phyloP scores from a whole-genome alignment of 2,797 vertebrate species.

The Cottoperca gobio region DNA sequence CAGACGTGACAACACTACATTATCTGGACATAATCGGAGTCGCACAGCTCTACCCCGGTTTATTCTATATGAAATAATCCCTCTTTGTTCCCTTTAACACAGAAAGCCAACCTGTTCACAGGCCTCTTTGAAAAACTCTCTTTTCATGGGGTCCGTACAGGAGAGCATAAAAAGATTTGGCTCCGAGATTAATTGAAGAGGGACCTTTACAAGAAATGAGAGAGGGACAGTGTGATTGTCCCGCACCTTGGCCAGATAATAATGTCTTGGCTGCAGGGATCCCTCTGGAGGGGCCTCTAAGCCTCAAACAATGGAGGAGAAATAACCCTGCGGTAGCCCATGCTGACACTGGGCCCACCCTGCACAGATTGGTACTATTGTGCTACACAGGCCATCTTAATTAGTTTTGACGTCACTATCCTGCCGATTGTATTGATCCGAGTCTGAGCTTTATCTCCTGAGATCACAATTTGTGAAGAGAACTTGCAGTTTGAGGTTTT shows the following conservation, averaged over 20 bases:
- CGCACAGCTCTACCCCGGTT: conserved; percentile 49
- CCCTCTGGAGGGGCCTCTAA: conserved; percentile 78
- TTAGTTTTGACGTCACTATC: conserved; percentile 80
- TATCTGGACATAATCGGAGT: conserved; percentile 62
- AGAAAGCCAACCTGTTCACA: conserved; percentile 65
- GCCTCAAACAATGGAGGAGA: conserved; percentile 80
- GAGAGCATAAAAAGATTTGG: conserved; percentile 76
- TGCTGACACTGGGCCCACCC: conserved; percentile 73
- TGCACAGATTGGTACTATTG: conserved; percentile 77
- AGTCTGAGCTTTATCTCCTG: conserved; percentile 58
- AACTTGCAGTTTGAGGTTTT: conserved; percentile 55
- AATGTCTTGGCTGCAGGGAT: conserved; percentile 70
- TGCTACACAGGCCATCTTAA: conserved; percentile 77
- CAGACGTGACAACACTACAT: conserved; percentile 42
- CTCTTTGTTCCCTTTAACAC: conserved; percentile 67
- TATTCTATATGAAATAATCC: conserved; percentile 70
- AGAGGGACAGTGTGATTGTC: conserved; percentile 76
- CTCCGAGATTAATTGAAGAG: conserved; percentile 82
- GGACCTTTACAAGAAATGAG: conserved; percentile 75
- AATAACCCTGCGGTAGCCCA: conserved; percentile 69
- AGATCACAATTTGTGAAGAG: conserved; percentile 72
- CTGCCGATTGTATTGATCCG: conserved; percentile 71
- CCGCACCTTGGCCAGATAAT: conserved; percentile 78
- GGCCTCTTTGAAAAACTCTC: conserved; percentile 68
- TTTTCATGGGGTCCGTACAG: conserved; percentile 67